Evolutionary conservation across 2,888 invertebrate species (phyloP), one percentile per base, ranked within the genome.

Genomic region (Diloba caeruleocephala): DNA sequence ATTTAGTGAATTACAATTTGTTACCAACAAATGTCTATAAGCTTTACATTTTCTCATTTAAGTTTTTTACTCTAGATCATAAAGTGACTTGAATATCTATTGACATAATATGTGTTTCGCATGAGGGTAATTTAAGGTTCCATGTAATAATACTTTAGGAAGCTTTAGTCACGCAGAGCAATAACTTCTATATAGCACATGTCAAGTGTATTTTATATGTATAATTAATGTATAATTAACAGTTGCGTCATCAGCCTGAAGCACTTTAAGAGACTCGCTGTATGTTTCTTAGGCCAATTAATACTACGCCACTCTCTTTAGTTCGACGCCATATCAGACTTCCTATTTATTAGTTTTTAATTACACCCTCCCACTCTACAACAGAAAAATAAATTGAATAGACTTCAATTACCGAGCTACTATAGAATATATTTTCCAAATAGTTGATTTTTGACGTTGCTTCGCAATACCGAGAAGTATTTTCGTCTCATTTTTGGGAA

Each of bases 1-100:
- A 62, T 62, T 62, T 41, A 21, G 34, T 62, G 57, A 57, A 52
- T 57, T 56, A 61, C 17, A 45, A 41, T 57, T 60, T 33, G 43
- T 21, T 33, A 36, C 26, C 10, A 42, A 29, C 32, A 2, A 32
- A 14, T 49, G 44, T 51, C 31, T 33, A 26, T 48, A 54, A 28
- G 28, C 14, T 46, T 54, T 34, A 13, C 34, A 17, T 21, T 59
- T 34, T n/a, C n/a, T n/a, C n/a, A n/a, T n/a, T n/a, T n/a, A n/a
- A n/a, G n/a, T n/a, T n/a, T n/a, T n/a, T n/a, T n/a, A n/a, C n/a
- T n/a, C n/a, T n/a, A n/a, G n/a, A n/a, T n/a, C n/a, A n/a, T n/a
- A n/a, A n/a, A n/a, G n/a, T n/a, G n/a, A n/a, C n/a, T n/a, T n/a
- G n/a, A n/a, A n/a, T n/a, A n/a, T n/a, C n/a, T n/a, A n/a, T n/a